Evolutionary conservation across 2,888 invertebrate species (phyloP), one percentile per base, ranked within the genome.

Genomic region (Lumbricus terrestris): DNA sequence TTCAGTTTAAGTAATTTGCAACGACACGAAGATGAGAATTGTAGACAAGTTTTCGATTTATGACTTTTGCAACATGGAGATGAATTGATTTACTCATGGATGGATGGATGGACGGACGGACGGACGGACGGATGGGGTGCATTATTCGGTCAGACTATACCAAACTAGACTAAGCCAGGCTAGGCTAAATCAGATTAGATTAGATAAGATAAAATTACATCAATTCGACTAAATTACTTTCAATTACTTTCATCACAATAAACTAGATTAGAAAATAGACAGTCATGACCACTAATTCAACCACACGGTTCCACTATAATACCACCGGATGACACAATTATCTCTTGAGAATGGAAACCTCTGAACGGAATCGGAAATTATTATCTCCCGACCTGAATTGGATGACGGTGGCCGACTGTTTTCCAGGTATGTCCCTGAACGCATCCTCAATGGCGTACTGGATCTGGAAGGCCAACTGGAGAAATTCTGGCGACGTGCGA

Each of bases 341-440:
- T n/a, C n/a, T 69, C 69, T 69, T 3, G n/a, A 69, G 69, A 69
- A 69, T n/a, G 8, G 69, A 29, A 69, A 69, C 13, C 5, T 11
- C 69, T n/a, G 69, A 54, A 5, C n/a, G n/a, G n/a, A n/a, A 54
- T 11, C 4, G 29, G 69, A 69, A 69, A 69, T n/a, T 69, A n/a
- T n/a, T 13, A 69, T n/a, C 8, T 34, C n/a, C 34, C 85, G n/a
- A 97, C 97, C 96, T 96, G 93, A 97, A 96, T 92, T 96, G 96
- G 35, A 97, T 96, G 34, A 97, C 96, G 91, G 96, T 96, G 0
- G 96, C 96, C 11, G 95, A 95, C 93, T 96, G 96, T 13, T 95
- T 95, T 88, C 96, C 97, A 0, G 96, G 96, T 47, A 95, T 92
- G 18, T 95, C 95, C 93, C 96, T 96, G 13, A 97, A 94, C 3